Percentiles rank a stretch among this genome's conserved stretches.
Conservation (phyloP, 2,888 invertebrate genomes). For the Diaprepes abbreviatus region DNA sequence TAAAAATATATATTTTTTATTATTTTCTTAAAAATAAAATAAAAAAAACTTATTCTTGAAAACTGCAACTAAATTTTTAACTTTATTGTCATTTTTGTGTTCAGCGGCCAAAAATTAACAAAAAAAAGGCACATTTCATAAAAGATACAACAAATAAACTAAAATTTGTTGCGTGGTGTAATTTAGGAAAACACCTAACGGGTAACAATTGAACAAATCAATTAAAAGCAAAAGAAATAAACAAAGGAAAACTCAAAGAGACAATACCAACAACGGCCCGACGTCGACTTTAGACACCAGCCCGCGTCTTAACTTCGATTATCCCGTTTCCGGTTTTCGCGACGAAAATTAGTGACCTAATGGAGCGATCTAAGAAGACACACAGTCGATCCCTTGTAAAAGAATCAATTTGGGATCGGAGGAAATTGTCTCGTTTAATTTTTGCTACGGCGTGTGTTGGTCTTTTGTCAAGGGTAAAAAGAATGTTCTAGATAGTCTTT, state of each 20-base stretch:
- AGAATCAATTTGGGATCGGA: slow-evolving; percentile 41
- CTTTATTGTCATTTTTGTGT: no score
- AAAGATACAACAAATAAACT: no score
- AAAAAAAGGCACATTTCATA: no score
- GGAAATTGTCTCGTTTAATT: slow-evolving; percentile 45
- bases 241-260: not conserved
- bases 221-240: slow-evolving; percentile 1
- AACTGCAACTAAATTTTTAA: no score
- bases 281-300: slow-evolving; percentile 42
- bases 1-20: no score
- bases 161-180: no score
- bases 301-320: slow-evolving; percentile 48
- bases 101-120: no score
- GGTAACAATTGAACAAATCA: not conserved
- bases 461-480: no score
- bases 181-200: no score
- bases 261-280: not conserved
- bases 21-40: no score
- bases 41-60: no score
- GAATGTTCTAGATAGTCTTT: no score
- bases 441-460: not conserved
- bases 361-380: slow-evolving; percentile 45
- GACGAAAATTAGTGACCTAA: slow-evolving; percentile 48
- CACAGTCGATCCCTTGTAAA: slow-evolving; percentile 36
- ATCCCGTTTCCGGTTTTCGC: slow-evolving; percentile 46